Evolutionary conservation across 2,113 vertebrate species (phyloP), one percentile per base, ranked within the genome.

Genomic region (Cebidichthys violaceus): DNA sequence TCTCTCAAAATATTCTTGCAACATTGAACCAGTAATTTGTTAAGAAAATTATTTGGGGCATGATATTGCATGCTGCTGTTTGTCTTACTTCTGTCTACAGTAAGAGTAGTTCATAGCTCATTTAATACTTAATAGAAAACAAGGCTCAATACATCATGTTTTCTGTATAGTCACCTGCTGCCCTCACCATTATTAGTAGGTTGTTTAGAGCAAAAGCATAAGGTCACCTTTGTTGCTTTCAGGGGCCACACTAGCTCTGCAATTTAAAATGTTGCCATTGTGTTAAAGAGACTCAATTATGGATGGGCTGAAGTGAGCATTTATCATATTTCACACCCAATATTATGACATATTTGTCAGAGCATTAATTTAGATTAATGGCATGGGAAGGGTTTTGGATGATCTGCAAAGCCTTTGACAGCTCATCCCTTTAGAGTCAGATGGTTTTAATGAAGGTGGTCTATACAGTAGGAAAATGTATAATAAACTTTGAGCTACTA

Each of bases 301-400:
- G 88, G 88, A 93, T 92, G 84, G 90, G 86, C 76, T 89, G 77
- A 78, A 84, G 82, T 65, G 67, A 89, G 86, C 93, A 93, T 95
- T 92, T 90, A 94, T 95, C 94, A 94, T 89, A 92, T 93, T 94
- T 94, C 83, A 87, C 78, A 83, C 92, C 83, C 88, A 86, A 86
- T 94, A 94, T 95, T 95, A 94, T 95, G 95, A 94, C 94, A 95
- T 91, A 93, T 93, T 94, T 94, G 93, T 94, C 94, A 93, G 88
- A 84, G 90, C 79, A 85, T 92, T 95, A 93, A 96, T 95, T 94
- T 94, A 94, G 94, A 96, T 95, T 94, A 95, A 96, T 95, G 93
- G 84, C 82, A 88, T 70, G 68, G 77, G 77, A 61, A 75, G 77
- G 65, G 83, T 90, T 91, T 85, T 77, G 84, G 88, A 85, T 88